Evolutionary conservation across 2,888 invertebrate genomes (phyloP).

Genomic region (Hylaea fasciaria): DNA sequence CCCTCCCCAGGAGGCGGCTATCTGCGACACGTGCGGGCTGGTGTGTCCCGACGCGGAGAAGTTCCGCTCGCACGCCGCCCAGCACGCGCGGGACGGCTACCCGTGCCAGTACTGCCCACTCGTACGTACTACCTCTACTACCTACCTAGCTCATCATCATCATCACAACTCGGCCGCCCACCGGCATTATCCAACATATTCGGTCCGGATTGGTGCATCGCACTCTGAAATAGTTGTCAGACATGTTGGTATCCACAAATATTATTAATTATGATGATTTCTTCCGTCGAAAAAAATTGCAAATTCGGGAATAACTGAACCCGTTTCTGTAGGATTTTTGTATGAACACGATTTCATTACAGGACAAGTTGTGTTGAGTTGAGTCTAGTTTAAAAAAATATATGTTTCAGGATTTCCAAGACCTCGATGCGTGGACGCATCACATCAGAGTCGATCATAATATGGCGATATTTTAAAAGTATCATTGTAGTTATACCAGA

Average conservation of each 20-base stretch:
- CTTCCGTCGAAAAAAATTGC: too few species aligned
- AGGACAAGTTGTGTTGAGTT: neutral
- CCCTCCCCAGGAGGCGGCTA: constrained; percentile 47
- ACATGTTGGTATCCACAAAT: too few species aligned
- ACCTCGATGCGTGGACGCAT: constrained; percentile 68
- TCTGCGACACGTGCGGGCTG: constrained; percentile 75
- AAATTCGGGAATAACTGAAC: too few species aligned
- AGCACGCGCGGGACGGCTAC: constrained; percentile 63
- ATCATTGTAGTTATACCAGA: neutral
- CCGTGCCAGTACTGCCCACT: constrained; percentile 72
- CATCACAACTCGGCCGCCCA: too few species aligned
- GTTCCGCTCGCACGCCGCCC: constrained; percentile 63
- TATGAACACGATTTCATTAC: too few species aligned
- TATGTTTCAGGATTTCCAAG: constrained; percentile 68
- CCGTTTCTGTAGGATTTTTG: too few species aligned
- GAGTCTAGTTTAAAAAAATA: neutral
- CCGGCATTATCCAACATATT: too few species aligned
- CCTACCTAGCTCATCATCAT: too few species aligned
- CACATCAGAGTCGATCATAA: constrained; percentile 66
- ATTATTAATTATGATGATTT: too few species aligned
- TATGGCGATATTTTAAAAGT: constrained; percentile 45
- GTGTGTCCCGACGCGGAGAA: constrained; percentile 58
- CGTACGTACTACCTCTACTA: constrained; percentile 47
- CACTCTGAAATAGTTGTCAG: too few species aligned
- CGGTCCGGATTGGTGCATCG: too few species aligned